phyloP scores from a whole-genome alignment of 2,113 vertebrate species.

The Bubo bubo region DNA sequence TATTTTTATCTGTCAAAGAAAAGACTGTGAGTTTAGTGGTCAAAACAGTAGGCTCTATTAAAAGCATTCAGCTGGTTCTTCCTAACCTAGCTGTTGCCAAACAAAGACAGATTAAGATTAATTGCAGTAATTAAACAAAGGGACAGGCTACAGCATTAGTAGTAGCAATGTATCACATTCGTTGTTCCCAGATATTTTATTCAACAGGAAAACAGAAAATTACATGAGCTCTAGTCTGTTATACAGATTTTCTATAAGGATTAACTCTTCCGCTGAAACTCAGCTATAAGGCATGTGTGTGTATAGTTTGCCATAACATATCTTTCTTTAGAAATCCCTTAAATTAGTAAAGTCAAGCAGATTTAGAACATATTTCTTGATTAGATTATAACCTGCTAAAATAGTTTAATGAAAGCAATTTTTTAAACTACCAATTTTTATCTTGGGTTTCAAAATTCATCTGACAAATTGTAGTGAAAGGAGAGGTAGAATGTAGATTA shows the following conservation, averaged over 20 bases:
- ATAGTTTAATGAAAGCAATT: background rate
- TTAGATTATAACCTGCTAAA: background rate
- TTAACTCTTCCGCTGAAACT: background rate
- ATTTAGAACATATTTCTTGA: background rate
- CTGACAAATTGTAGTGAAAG: background rate
- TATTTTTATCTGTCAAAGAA: conserved; percentile 29
- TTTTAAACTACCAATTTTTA: background rate
- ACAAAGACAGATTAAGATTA: conserved; percentile 69
- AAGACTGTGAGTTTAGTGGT: background rate
- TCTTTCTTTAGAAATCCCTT: background rate
- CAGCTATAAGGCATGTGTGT: background rate
- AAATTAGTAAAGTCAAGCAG: background rate
- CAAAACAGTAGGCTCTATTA: conserved; percentile 23
- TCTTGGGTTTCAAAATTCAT: background rate
- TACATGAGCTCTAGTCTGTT: background rate
- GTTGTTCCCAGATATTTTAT: background rate
- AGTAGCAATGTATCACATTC: background rate
- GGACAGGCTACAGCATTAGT: conserved; percentile 49
- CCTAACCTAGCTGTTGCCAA: conserved; percentile 45
- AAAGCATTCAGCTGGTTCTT: conserved; percentile 37
- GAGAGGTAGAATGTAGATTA: background rate
- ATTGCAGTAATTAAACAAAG: conserved; percentile 58
- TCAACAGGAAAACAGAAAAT: conserved; percentile 28
- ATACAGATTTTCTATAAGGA: background rate
- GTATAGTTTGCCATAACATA: background rate